Conservation (phyloP, 2,113 vertebrate genomes). For the Cochlearius cochlearius region DNA sequence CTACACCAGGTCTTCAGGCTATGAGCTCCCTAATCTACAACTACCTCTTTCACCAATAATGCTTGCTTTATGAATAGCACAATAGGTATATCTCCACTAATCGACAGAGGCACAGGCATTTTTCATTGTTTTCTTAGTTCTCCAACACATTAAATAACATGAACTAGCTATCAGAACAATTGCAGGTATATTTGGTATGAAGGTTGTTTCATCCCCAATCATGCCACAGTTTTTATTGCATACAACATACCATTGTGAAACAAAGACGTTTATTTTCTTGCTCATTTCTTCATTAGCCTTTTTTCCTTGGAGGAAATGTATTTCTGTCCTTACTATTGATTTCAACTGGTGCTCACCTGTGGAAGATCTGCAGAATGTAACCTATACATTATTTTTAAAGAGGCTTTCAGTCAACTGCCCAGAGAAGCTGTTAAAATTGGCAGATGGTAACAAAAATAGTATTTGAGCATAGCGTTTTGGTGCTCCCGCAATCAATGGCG, state of each 20-base stretch:
- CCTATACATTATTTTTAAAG: background rate
- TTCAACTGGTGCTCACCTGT: background rate
- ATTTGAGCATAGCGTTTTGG: background rate
- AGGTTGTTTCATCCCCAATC: background rate
- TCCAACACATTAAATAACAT: background rate
- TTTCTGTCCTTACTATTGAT: background rate
- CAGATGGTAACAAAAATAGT: background rate
- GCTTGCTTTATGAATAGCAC: slow-evolving; percentile 33
- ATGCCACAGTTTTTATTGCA: background rate
- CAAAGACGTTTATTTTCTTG: background rate
- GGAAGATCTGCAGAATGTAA: background rate
- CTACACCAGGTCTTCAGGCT: slow-evolving; percentile 11
- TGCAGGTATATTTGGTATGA: background rate
- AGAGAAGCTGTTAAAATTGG: background rate
- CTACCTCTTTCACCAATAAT: slow-evolving; percentile 15
- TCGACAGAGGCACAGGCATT: background rate
- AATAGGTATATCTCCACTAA: slow-evolving; percentile 6
- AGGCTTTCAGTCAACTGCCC: background rate
- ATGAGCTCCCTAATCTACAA: slow-evolving; percentile 35
- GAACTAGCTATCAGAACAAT: slow-evolving; percentile 4
- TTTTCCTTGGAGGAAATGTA: background rate
- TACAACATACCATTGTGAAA: background rate
- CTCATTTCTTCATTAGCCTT: background rate
- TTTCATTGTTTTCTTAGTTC: background rate
- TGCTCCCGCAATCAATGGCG: background rate